A percentile compares a stretch with the other conserved stretches of the same genome.
phyloP scores from a whole-genome alignment of 2,888 invertebrate species.

The Furcula furcula region DNA sequence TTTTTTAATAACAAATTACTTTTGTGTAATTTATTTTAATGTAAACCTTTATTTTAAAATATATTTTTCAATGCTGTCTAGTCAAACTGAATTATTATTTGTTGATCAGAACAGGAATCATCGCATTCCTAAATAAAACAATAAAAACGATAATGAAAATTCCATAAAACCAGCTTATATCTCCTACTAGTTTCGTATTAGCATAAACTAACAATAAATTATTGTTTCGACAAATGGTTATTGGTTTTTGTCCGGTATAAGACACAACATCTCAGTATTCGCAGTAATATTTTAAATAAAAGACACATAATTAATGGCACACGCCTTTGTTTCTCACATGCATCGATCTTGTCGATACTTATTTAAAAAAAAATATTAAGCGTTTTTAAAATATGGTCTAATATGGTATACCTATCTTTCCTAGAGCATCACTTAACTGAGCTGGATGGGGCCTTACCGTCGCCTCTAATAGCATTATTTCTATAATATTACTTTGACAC shows the following conservation, averaged over 20 bases:
- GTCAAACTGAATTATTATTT: constrained; percentile 13
- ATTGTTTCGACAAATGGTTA: constrained; percentile 74
- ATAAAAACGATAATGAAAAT: constrained; percentile 70
- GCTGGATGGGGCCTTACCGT: no score
- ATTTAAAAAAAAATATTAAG: no score
- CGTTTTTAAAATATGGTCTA: no score
- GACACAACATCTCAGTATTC: constrained; percentile 52
- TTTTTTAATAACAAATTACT: constrained; percentile 8
- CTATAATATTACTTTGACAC: no score
- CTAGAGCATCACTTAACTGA: no score
- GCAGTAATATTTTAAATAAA: constrained; percentile 49
- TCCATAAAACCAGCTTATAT: constrained; percentile 66
- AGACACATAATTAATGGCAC: constrained; percentile 56
- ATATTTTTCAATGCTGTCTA: constrained; percentile 8
- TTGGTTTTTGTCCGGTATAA: constrained; percentile 49
- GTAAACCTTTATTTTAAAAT: not conserved
- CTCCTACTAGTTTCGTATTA: constrained; percentile 65
- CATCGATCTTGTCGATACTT: no score
- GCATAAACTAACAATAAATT: constrained; percentile 70
- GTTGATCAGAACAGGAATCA: constrained; percentile 30
- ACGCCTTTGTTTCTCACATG: constrained; percentile 41
- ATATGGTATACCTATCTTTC: no score
- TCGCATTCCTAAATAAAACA: constrained; percentile 59
- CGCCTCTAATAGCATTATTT: no score
- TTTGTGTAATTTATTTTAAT: not conserved